Conservation (phyloP, 1,140 invertebrate genomes). For the Neodiprion fabricii region DNA sequence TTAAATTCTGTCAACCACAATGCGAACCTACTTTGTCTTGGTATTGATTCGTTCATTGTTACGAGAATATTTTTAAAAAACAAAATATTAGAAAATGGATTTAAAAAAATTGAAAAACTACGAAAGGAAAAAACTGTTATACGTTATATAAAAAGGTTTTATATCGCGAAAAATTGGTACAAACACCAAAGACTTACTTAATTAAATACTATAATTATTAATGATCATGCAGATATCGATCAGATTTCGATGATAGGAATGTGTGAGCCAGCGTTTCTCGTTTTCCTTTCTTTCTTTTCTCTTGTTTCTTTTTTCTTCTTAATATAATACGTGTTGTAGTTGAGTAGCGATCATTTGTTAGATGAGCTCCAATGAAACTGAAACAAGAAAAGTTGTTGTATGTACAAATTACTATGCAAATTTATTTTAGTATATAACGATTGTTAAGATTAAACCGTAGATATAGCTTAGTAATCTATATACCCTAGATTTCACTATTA, state of each 20-base stretch:
- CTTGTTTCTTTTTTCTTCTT: background rate
- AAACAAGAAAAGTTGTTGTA: slow-evolving; percentile 32
- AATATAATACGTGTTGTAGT: background rate
- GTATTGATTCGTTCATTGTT: slow-evolving; percentile 9
- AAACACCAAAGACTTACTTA: slow-evolving; percentile 51
- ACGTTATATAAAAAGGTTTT: slow-evolving; percentile 8
- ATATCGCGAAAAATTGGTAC: slow-evolving; percentile 45
- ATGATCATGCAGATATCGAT: slow-evolving; percentile 8
- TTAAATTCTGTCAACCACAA: background rate
- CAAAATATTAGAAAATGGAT: background rate
- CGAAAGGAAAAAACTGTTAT: slow-evolving; percentile 9
- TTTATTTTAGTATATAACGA: slow-evolving; percentile 42
- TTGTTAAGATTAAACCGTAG: slow-evolving; percentile 13
- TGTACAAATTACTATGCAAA: slow-evolving; percentile 45
- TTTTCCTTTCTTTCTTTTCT: background rate
- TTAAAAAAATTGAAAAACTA: slow-evolving; percentile 16
- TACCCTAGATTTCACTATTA: background rate
- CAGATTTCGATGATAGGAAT: background rate
- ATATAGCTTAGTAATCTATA: background rate
- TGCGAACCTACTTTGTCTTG: background rate
- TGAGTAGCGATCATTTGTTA: background rate
- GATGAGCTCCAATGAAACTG: background rate
- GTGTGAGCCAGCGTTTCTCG: background rate
- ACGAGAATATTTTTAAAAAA: background rate
- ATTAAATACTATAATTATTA: slow-evolving; percentile 34